Base-by-base conservation (phyloP, 2,797 vertebrate genomes). In the Ctenochaetus hawaiiensis region DNA sequence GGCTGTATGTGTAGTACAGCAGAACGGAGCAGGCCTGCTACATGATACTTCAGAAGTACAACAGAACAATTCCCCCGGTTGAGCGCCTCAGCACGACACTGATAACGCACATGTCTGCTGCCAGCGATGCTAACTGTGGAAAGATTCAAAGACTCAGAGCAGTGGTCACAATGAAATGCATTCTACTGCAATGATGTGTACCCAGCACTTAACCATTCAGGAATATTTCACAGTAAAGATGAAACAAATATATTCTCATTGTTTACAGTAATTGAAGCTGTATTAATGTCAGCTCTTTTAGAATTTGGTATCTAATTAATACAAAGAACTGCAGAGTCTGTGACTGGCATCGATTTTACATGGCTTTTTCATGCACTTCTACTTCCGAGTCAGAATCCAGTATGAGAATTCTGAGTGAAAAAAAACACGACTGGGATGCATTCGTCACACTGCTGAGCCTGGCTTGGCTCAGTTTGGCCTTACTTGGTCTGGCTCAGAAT, bases 341-440 rank as follows among this genome's bases (percentile, higher is more conserved):
- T 47, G 78, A 73, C 52, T 26, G 44, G 72, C 82, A 81, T 80
- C 68, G 73, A 80, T 88, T 82, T 89, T 78, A 86, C 68, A 84
- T 86, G 75, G n/a, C 41, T 66, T 65, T 58, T 84, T 83, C 60
- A 74, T 30, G 26, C 5, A 54, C 60, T 52, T 89, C 63, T 44
- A 54, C 54, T 51, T 74, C 70, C 86, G 59, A 71, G 58, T 61
- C 72, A 67, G 41, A 74, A 65, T 65, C 74, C 77, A 80, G 78
- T 64, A 56, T 85, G 75, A 82, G 71, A 82, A 85, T 64, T 45
- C 41, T 62, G 67, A 69, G 57, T 67, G 67, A 84, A 79, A 87
- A 79, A 87, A 79, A 67, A 78, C 69, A 81, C 4, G 2, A 67
- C 41, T 66, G 72, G 84, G 73, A 88, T 61, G 71, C 48, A 77